Conservation (phyloP, 1,140 invertebrate genomes). For the Amphibalanus amphitrite region DNA sequence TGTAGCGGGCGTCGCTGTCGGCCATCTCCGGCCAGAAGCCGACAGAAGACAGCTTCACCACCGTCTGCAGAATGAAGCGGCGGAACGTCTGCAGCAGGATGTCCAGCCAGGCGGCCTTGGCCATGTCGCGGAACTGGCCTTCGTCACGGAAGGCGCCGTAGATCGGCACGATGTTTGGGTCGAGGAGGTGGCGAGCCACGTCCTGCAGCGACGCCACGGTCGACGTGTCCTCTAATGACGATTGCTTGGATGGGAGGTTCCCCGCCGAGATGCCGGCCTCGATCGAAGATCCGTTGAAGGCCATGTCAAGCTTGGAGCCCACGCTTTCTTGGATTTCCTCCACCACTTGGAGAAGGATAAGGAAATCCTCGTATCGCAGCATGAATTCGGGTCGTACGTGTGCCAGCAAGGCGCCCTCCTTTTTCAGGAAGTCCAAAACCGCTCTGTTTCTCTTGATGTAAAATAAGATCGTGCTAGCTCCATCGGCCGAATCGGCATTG, state of each 20-base stretch:
- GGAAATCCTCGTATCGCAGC: background rate
- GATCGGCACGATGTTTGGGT: background rate
- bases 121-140: background rate
- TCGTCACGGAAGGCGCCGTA: background rate
- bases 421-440: background rate
- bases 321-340: background rate
- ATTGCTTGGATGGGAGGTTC: background rate
- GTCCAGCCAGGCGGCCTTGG: background rate
- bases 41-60: background rate
- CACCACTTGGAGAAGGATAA: background rate
- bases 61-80: background rate
- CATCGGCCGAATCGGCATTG: background rate
- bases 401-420: background rate
- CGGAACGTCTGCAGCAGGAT: background rate
- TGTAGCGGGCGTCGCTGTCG: background rate
- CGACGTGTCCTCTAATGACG: background rate
- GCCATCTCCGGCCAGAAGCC: background rate
- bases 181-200: background rate
- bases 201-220: background rate
- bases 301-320: background rate
- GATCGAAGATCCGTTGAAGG: background rate
- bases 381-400: background rate
- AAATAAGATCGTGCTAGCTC: background rate
- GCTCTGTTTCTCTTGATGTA: background rate
- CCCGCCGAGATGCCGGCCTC: background rate